A percentile compares a stretch with the other conserved stretches of the same genome.
phyloP scores from a whole-genome alignment of 2,888 invertebrate species.

The Drosophila barbarae region DNA sequence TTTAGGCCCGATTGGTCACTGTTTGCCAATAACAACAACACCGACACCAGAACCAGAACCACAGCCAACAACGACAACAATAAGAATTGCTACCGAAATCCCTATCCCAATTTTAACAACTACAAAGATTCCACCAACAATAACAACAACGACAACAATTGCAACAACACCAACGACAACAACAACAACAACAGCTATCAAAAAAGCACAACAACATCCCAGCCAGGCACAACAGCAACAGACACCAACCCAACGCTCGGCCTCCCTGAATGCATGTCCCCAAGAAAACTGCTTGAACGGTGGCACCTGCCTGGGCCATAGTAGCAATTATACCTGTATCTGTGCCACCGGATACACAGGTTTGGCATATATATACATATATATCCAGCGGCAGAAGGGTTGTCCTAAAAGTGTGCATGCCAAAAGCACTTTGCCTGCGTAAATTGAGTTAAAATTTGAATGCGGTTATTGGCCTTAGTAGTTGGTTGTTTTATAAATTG shows the following conservation, averaged over 20 bases:
- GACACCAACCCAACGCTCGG: conserved; percentile 73
- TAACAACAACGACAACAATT: conserved; percentile 46
- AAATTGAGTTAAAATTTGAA: conserved; percentile 20
- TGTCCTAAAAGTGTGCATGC: conserved; percentile 40
- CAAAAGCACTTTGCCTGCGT: conserved; percentile 6
- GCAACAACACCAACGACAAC: conserved; percentile 36
- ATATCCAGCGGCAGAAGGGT: conserved; percentile 26
- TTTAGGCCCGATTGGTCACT: conserved; percentile 79
- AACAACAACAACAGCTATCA: conserved; percentile 46
- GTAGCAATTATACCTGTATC: conserved; percentile 85
- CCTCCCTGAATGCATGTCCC: conserved; percentile 79
- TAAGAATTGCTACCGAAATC: conserved; percentile 31
- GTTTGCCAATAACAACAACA: conserved; percentile 76
- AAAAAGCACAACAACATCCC: conserved; percentile 47
- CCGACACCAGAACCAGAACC: conserved; percentile 63
- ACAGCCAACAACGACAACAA: conserved; percentile 33
- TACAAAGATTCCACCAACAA: conserved; percentile 34
- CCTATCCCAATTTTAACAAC: conserved; percentile 17
- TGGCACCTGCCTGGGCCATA: conserved; percentile 85
- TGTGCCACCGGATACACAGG: conserved; percentile 87
- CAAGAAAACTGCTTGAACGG: conserved; percentile 84
- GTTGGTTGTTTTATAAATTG: conserved; percentile 6
- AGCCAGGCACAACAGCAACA: conserved; percentile 31
- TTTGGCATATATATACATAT: conserved; percentile 70
- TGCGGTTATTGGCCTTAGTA: conserved; percentile 30